Evolutionary conservation across 2,797 vertebrate genomes (phyloP).

Genomic region (Argyrosomus regius): DNA sequence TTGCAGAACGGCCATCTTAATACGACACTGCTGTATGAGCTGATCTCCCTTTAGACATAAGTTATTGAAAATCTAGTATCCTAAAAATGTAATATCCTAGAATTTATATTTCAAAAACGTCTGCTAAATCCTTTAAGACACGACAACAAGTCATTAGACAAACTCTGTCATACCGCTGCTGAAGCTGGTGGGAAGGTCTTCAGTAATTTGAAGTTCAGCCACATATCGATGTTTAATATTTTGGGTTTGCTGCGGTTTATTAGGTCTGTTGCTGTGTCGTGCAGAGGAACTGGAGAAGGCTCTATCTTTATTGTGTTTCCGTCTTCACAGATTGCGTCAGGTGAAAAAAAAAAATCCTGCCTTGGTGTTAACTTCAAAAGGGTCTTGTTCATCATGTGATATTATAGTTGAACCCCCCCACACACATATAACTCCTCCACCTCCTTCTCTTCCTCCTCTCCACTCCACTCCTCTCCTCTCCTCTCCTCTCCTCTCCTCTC

Average conservation of each 20-base stretch:
- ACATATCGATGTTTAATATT: constrained; percentile 60
- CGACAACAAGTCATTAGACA: constrained; percentile 7
- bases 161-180: constrained; percentile 9
- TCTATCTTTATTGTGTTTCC: constrained; percentile 66
- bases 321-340: constrained; percentile 24
- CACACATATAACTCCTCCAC: too few relatives aligned
- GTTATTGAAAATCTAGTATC: constrained; percentile 8
- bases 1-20: not conserved
- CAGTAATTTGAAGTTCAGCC: constrained; percentile 46
- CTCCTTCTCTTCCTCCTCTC: too few relatives aligned
- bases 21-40: constrained; percentile 9
- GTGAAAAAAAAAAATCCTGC: constrained; percentile 34
- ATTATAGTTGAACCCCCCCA: constrained; percentile 29
- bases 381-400: constrained; percentile 65
- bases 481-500: not conserved
- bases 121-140: constrained; percentile 41
- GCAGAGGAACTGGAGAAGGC: constrained; percentile 30
- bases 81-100: constrained; percentile 43
- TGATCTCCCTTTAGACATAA: not conserved
- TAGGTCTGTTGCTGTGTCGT: constrained; percentile 53
- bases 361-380: constrained; percentile 74
- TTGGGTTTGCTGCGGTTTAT: constrained; percentile 67
- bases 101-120: constrained; percentile 18
- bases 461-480: not conserved
- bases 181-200: constrained; percentile 35